Base-by-base conservation (phyloP, 2,113 vertebrate species). In the Chaenocephalus aceratus region DNA sequence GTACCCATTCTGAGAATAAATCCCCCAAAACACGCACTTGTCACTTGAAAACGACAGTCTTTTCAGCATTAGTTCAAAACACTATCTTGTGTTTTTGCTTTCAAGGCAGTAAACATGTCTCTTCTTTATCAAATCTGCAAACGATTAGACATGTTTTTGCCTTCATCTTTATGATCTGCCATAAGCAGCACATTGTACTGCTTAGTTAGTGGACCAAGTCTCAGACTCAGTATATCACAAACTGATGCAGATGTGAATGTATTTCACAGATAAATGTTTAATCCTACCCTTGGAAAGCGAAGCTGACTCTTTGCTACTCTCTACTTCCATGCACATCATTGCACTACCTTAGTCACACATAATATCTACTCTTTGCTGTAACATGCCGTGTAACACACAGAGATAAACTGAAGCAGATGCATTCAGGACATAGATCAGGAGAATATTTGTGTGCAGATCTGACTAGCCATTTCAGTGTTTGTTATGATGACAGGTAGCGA, bases 121-220 rank as follows among this genome's bases (percentile, higher is more conserved):
- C 52, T 12, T 16, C 65, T 65, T 16, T 15, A 66, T 75, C 7
- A 71, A 71, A 71, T 65, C 56, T 76, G 66, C 58, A 10, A 78
- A 63, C 49, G 1, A 73, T 78, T 34, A 62, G 12, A 34, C 46
- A 44, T 59, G 21, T 54, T 60, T 58, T 57, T 7, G 36, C 14
- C 11, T 41, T 61, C 26, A 23, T 66, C 54, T 88, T 72, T 68
- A 57, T 10, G 23, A 84, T 70, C 34, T 61, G 26, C 54, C 12
- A 48, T 16, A n/a, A 34, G 69, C 56, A 73, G 54, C 45, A 74
- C 63, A 65, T 70, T 75, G 46, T 46, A 63, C 51, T 52, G 71
- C 21, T 5, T 41, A 65, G 10, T 45, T 46, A 44, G 30, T n/a
- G 56, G 10, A 49, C 13, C n/a, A 15, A n/a, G 15, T 71, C 41